Conservation (phyloP, 2,888 invertebrate genomes). For the Diogma glabrata region DNA sequence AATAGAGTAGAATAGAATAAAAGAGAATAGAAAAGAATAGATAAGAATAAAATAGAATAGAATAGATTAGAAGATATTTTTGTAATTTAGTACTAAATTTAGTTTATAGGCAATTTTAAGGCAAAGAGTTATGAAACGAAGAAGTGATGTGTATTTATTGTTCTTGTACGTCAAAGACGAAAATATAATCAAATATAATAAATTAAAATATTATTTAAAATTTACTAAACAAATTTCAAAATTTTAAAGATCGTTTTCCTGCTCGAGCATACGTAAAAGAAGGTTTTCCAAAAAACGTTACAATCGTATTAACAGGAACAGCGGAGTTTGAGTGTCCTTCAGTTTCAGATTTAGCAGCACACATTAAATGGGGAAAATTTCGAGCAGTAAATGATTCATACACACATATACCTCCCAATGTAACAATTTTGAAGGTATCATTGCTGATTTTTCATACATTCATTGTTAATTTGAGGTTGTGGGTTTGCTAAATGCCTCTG, state of each 20-base stretch:
- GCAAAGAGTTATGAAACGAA: no score
- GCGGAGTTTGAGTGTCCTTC: constrained; percentile 67
- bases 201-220: not conserved
- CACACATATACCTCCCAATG: constrained; percentile 8
- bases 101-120: no score
- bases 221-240: not conserved
- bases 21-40: no score
- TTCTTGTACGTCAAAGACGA: no score
- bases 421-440: constrained; percentile 7
- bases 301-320: constrained; percentile 58
- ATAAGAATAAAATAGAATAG: no score
- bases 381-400: constrained; percentile 4
- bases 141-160: no score
- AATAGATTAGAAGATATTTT: no score
- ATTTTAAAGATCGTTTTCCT: constrained; percentile 55
- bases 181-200: no score
- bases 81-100: no score
- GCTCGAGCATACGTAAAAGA: constrained; percentile 75
- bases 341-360: constrained; percentile 72
- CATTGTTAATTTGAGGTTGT: not conserved
- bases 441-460: not conserved
- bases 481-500: not conserved
- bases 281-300: constrained; percentile 69
- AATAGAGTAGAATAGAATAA: no score
- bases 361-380: constrained; percentile 54